These are phyloP conservation scores for Muscina levida DNA, from an alignment of 2,888 invertebrate genomes.

Conservation along the genomic window DNA sequence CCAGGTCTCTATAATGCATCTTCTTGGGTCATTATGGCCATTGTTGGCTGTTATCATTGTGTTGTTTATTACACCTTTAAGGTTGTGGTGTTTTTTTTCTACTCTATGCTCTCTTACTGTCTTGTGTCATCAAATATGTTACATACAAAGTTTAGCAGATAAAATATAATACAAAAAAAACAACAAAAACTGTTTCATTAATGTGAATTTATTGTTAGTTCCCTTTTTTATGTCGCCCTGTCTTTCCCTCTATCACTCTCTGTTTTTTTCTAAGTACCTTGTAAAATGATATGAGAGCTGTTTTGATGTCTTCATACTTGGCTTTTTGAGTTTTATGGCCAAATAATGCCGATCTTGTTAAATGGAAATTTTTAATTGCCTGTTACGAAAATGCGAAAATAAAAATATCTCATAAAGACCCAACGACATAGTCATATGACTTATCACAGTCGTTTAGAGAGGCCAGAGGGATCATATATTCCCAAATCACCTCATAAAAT, in stretches of 20 bases:
- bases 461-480: conserved; percentile 9
- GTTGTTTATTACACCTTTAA: conserved; percentile 16
- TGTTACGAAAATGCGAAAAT: conserved; percentile 10
- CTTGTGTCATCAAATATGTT: too few relatives aligned
- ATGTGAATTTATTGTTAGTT: conserved; percentile 60
- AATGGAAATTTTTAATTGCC: conserved; percentile 26
- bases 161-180: too few relatives aligned
- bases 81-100: too few relatives aligned
- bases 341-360: conserved; percentile 30
- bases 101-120: too few relatives aligned
- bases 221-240: background rate
- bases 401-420: too few relatives aligned
- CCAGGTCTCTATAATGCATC: too few relatives aligned
- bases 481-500: conserved; percentile 29
- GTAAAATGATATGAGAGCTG: conserved; percentile 57
- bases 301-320: conserved; percentile 53
- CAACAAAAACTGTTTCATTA: conserved; percentile 44
- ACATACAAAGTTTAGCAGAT: too few relatives aligned
- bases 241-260: background rate
- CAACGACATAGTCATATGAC: conserved; percentile 4
- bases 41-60: background rate
- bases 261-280: conserved; percentile 38
- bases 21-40: background rate
- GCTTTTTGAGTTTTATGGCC: conserved; percentile 49
- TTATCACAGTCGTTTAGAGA: conserved; percentile 21